phyloP scores from a whole-genome alignment of 1,140 invertebrate species.

The Drosophila ananassae region DNA sequence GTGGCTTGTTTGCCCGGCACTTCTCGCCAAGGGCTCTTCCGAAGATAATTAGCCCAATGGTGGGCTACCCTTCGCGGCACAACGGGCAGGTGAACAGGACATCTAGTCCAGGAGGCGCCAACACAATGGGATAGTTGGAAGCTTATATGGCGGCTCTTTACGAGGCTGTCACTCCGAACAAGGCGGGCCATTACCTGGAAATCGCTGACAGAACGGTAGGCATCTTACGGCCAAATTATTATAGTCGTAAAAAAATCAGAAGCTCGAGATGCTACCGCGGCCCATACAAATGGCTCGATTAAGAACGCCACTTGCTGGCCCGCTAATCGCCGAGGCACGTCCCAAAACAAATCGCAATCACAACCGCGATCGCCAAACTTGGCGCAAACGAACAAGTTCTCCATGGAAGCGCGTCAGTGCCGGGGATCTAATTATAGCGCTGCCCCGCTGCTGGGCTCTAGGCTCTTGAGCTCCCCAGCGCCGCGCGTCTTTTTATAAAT shows the following conservation, averaged over 20 bases:
- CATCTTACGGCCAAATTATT: conserved; percentile 49
- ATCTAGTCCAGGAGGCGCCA: not conserved
- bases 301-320: conserved; percentile 30
- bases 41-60: not conserved
- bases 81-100: too few relatives aligned
- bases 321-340: conserved; percentile 19
- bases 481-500: conserved; percentile 23
- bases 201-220: conserved; percentile 35
- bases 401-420: conserved; percentile 1
- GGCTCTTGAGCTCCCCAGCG: not conserved
- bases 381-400: conserved; percentile 13
- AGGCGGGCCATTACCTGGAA: conserved; percentile 46
- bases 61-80: not conserved
- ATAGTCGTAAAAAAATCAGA: conserved; percentile 49
- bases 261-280: conserved; percentile 19
- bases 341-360: conserved; percentile 3
- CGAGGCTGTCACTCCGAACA: conserved; percentile 34
- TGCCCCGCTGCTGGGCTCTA: not conserved
- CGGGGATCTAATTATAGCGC: conserved; percentile 21
- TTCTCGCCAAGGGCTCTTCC: not conserved
- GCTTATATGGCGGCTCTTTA: conserved; percentile 25
- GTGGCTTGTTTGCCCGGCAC: conserved; percentile 6
- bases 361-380: conserved; percentile 6
- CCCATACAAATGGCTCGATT: conserved; percentile 75
- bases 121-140: conserved; percentile 40